Evolutionary conservation across 2,113 vertebrate species (phyloP).

Genomic region (Cinclus mexicanus): DNA sequence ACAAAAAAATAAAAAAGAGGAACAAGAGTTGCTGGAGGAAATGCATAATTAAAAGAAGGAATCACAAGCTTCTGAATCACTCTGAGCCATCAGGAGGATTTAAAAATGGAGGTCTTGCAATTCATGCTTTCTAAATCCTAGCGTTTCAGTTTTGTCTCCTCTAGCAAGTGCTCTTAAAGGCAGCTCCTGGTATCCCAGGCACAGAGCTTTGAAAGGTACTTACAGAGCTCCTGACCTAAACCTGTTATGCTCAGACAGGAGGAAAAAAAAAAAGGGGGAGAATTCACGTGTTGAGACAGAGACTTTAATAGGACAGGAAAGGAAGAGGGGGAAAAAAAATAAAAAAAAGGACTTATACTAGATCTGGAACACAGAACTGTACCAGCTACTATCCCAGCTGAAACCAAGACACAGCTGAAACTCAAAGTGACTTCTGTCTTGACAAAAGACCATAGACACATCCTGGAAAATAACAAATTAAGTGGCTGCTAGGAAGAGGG

Average conservation of each 20-base stretch:
- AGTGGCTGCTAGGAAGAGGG: neutral
- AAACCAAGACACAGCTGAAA: neutral
- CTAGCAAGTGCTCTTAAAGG: neutral
- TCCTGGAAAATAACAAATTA: neutral
- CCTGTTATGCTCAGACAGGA: neutral
- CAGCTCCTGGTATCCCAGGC: neutral
- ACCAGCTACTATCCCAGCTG: neutral
- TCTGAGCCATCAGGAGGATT: neutral
- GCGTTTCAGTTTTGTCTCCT: neutral
- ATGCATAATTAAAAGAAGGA: neutral
- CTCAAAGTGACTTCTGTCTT: neutral
- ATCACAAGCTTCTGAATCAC: constrained; percentile 57
- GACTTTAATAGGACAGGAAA: neutral
- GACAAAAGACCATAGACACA: neutral
- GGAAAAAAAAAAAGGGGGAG: neutral
- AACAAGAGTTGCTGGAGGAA: constrained; percentile 23
- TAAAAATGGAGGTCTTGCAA: neutral
- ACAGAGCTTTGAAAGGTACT: neutral
- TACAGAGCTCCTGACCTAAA: neutral
- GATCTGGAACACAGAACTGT: neutral
- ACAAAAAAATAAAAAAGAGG: neutral
- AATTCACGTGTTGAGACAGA: neutral
- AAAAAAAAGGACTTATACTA: neutral
- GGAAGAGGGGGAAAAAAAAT: no score
- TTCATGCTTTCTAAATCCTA: neutral